These are phyloP conservation scores for Lagopus muta DNA, from an alignment of 2,113 vertebrate species.

Conservation along the genomic window DNA sequence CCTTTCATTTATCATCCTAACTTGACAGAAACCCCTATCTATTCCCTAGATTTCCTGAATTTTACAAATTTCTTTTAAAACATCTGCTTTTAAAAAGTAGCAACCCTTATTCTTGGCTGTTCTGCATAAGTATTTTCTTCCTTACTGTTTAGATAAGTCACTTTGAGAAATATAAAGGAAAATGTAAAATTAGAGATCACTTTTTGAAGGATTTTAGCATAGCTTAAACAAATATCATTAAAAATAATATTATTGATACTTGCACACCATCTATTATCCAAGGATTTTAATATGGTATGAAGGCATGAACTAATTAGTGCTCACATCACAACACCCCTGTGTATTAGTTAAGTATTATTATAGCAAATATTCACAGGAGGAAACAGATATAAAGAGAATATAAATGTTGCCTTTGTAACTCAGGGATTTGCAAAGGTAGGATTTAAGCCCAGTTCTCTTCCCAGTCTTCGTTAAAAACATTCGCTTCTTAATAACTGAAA, in stretches of 20 bases:
- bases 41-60: constrained; percentile 31
- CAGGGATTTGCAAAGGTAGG: constrained; percentile 7
- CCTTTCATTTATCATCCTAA: constrained; percentile 85
- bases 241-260: neutral
- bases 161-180: neutral
- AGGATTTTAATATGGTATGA: neutral
- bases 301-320: constrained; percentile 9
- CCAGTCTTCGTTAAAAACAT: neutral
- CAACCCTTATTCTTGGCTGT: constrained; percentile 5
- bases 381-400: constrained; percentile 26
- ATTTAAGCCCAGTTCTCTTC: constrained; percentile 11
- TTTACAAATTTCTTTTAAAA: neutral
- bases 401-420: constrained; percentile 32
- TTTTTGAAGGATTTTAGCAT: neutral
- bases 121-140: neutral
- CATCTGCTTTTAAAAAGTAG: neutral
- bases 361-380: constrained; percentile 14
- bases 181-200: neutral
- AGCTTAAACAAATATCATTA: neutral
- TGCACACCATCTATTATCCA: neutral
- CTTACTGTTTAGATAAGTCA: constrained; percentile 21
- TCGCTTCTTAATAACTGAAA: neutral
- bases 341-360: constrained; percentile 20
- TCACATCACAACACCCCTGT: neutral
- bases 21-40: constrained; percentile 79